These are phyloP conservation scores for Ericerus pela DNA, from an alignment of 1,140 invertebrate genomes.

Conservation along the genomic window DNA sequence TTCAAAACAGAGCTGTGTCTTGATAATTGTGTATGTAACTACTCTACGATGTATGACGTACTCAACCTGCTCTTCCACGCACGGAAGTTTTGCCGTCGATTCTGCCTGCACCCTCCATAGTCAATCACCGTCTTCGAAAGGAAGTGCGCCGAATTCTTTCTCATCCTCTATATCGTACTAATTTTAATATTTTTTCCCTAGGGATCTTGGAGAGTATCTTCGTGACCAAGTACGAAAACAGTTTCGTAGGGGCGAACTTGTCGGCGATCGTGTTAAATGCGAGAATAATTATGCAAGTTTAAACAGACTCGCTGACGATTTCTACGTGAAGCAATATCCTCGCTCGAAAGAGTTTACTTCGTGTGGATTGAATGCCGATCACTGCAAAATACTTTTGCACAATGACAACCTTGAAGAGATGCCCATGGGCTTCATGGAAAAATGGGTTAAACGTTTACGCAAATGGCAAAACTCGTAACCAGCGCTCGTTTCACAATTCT, in stretches of 20 bases:
- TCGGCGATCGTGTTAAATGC: slow-evolving; percentile 41
- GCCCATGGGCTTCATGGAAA: not conserved
- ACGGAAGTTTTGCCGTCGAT: not conserved
- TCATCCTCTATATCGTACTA: slow-evolving; percentile 13
- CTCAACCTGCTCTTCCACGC: not conserved
- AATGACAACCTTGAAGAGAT: slow-evolving; percentile 45
- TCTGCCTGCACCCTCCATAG: too few species aligned
- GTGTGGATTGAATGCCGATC: slow-evolving; percentile 47
- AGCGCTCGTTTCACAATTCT: not conserved
- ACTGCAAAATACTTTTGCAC: slow-evolving; percentile 53
- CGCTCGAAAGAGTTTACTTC: slow-evolving; percentile 41
- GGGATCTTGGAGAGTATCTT: slow-evolving; percentile 60
- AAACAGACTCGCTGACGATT: slow-evolving; percentile 49
- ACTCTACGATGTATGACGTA: not conserved
- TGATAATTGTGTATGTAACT: not conserved
- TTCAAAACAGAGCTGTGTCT: too few species aligned
- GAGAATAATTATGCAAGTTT: slow-evolving; percentile 48
- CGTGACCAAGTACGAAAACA: slow-evolving; percentile 47
- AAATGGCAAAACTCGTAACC: not conserved
- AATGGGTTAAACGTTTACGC: not conserved
- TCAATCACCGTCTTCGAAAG: too few species aligned
- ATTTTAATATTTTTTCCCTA: slow-evolving; percentile 35
- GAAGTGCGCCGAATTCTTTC: too few species aligned
- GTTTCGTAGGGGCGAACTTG: slow-evolving; percentile 43
- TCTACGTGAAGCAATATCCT: slow-evolving; percentile 48